A percentile compares a stretch with the other conserved stretches of the same genome.
Conservation (phyloP, 2,888 invertebrate species). For the Tricholauxania praeusta region DNA sequence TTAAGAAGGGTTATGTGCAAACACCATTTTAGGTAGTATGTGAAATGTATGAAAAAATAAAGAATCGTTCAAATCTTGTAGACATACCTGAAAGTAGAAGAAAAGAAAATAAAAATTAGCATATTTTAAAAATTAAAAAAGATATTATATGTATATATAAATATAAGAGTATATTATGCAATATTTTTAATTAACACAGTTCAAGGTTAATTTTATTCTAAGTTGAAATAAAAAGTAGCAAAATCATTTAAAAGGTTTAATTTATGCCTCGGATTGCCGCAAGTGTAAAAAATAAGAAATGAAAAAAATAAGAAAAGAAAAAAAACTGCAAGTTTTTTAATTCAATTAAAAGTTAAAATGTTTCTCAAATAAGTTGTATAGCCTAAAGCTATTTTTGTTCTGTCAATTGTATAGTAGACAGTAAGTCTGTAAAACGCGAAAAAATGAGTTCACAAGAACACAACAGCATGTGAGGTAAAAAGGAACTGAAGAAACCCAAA, state of each 20-base stretch:
- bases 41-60: too few relatives aligned
- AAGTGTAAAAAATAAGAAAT: conserved; percentile 1
- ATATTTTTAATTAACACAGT: too few relatives aligned
- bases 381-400: too few relatives aligned
- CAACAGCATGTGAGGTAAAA: too few relatives aligned
- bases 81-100: conserved; percentile 21
- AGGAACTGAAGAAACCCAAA: too few relatives aligned
- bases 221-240: neutral
- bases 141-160: neutral
- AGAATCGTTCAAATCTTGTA: neutral
- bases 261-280: neutral
- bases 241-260: neutral
- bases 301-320: too few relatives aligned
- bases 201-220: neutral
- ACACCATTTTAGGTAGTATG: too few relatives aligned
- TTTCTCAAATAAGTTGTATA: too few relatives aligned
- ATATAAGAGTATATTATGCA: neutral
- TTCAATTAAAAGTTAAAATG: conserved; percentile 9
- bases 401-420: too few relatives aligned
- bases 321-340: conserved; percentile 2
- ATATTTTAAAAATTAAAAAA: neutral
- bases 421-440: too few relatives aligned
- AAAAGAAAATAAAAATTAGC: neutral
- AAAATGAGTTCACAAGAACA: too few relatives aligned
- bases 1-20: neutral